Evolutionary conservation across 2,113 vertebrate genomes (phyloP).

Genomic region (Crotalus helleri): DNA sequence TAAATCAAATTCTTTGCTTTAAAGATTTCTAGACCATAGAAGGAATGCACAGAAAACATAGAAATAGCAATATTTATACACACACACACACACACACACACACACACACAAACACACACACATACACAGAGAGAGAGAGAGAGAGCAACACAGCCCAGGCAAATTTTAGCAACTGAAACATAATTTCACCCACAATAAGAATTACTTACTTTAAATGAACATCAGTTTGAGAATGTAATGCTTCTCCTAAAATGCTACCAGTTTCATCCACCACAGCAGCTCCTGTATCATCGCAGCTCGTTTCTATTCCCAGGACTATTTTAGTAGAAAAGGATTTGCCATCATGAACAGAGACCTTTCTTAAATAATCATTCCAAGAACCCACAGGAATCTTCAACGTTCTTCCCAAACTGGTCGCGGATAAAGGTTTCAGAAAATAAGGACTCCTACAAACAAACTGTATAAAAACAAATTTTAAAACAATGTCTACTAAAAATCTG

Average conservation of each 20-base stretch:
- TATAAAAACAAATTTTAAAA: background rate
- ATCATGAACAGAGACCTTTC: background rate
- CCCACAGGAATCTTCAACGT: background rate
- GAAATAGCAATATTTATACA: background rate
- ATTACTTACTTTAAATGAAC: conserved; percentile 84
- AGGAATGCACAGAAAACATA: background rate
- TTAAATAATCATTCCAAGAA: conserved; percentile 25
- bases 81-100: background rate
- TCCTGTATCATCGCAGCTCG: conserved; percentile 94
- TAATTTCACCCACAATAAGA: background rate
- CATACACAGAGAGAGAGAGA: background rate
- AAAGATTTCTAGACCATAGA: background rate
- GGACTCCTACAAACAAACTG: conserved; percentile 32
- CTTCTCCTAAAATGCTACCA: conserved; percentile 84
- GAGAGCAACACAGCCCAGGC: background rate
- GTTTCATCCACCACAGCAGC: conserved; percentile 89
- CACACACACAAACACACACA: background rate
- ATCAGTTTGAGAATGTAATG: conserved; percentile 83
- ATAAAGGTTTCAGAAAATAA: background rate
- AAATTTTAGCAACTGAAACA: background rate
- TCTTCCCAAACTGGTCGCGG: conserved; percentile 28
- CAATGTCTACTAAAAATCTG: background rate
- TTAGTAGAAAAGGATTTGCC: conserved; percentile 23
- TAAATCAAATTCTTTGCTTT: background rate
- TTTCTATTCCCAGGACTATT: conserved; percentile 90